Evolutionary conservation across 1,140 invertebrate genomes (phyloP).

Genomic region (Geopemphigus sp.): DNA sequence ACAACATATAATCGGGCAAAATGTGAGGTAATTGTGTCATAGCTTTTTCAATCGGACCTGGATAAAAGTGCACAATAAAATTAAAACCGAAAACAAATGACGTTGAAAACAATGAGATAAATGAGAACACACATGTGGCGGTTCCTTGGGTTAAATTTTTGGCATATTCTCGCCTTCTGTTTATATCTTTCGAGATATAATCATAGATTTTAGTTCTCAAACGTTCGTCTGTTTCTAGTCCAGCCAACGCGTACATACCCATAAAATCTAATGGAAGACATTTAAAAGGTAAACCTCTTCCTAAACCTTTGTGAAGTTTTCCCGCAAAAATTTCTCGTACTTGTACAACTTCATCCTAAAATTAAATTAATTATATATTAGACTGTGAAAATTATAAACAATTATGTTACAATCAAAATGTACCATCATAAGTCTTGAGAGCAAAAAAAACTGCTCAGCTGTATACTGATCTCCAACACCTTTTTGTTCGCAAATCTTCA

Average conservation of each 20-base stretch:
- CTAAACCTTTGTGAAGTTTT: conserved; percentile 88
- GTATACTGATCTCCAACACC: conserved; percentile 92
- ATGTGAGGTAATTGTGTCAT: conserved; percentile 77
- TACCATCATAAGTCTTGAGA: conserved; percentile 86
- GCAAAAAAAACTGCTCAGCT: conserved; percentile 90
- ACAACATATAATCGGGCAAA: conserved; percentile 92
- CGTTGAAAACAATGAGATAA: conserved; percentile 14
- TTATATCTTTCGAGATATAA: conserved; percentile 83
- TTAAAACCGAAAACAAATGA: neutral
- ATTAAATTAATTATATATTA: neutral
- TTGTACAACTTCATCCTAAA: conserved; percentile 80
- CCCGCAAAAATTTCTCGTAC: conserved; percentile 85
- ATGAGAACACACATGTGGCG: conserved; percentile 57
- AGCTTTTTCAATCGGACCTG: conserved; percentile 63
- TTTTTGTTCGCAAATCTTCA: conserved; percentile 95
- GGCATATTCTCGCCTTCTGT: conserved; percentile 85
- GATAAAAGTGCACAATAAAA: conserved; percentile 11
- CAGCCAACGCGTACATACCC: conserved; percentile 85
- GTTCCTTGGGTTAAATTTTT: conserved; percentile 68
- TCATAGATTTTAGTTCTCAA: conserved; percentile 67
- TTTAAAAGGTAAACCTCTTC: conserved; percentile 77
- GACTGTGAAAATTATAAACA: neutral
- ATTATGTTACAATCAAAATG: conserved; percentile 44
- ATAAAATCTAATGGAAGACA: conserved; percentile 94
- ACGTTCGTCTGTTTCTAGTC: conserved; percentile 78